phyloP scores from a whole-genome alignment of 2,113 vertebrate species.

The Colistium nudipinnis region DNA sequence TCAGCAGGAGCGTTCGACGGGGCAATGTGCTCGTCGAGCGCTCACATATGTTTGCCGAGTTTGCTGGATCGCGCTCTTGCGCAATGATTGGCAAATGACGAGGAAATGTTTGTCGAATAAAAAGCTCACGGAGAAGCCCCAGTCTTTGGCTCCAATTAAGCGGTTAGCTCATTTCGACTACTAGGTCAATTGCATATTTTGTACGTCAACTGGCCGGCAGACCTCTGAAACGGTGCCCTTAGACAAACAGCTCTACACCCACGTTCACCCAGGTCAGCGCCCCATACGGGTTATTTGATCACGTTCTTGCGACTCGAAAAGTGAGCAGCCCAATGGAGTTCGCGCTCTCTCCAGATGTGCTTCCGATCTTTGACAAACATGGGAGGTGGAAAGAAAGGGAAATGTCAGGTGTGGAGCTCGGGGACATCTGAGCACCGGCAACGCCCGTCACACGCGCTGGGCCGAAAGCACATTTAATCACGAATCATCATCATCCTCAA shows the following conservation, averaged over 20 bases:
- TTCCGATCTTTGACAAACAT: neutral
- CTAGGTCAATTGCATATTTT: too few relatives aligned
- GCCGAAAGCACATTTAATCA: slow-evolving; percentile 19
- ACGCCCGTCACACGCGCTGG: neutral
- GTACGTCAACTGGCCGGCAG: too few relatives aligned
- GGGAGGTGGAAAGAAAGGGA: neutral
- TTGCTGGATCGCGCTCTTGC: slow-evolving; percentile 20
- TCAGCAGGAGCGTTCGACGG: slow-evolving; percentile 15
- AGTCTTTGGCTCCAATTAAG: neutral
- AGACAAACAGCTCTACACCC: too few relatives aligned
- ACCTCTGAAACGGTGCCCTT: too few relatives aligned
- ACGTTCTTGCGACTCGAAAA: neutral
- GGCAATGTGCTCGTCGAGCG: slow-evolving; percentile 6
- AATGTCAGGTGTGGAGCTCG: neutral
- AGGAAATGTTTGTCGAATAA: slow-evolving; percentile 24
- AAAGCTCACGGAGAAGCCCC: neutral
- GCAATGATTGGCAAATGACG: slow-evolving; percentile 23
- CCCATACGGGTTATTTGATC: neutral
- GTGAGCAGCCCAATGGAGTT: too few relatives aligned
- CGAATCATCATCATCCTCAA: slow-evolving; percentile 45
- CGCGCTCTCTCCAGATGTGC: neutral
- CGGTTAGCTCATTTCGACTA: neutral
- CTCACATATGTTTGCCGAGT: slow-evolving; percentile 12
- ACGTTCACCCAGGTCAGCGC: too few relatives aligned
- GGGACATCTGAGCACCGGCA: slow-evolving; percentile 7